Evolutionary conservation across 1,140 invertebrate genomes (phyloP), one percentile per base, ranked within the genome.

Genomic region (Zaprionus ornatus): DNA sequence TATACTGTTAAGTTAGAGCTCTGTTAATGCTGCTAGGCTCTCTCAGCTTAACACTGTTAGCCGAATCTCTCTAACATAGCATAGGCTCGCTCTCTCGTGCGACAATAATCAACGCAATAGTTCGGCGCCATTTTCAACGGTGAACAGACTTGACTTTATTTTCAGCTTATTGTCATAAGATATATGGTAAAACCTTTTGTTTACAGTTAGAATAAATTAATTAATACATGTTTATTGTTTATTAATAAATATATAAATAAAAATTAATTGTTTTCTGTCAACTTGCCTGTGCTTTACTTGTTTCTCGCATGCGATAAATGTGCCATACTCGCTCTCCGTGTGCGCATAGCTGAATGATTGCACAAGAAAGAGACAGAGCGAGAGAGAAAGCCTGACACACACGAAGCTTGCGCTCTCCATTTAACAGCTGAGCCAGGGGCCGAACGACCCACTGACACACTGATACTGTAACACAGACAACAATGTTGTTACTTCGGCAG

Each of bases 371-470:
- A 4, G 27, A 66, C 37, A 60, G 54, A 25, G 56, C 27, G 52
- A 29, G 54, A 59, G 45, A 42, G 67, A 25, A 50, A 50, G 52
- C 13, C 21, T 12, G 17, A 23, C 37, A 32, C 52, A 37, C 15
- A 69, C 67, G 59, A 75, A 64, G 73, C 25, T 50, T 13, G 21
- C 73, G 63, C 68, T 65, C 74, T 19, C 15, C 19, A 29, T 21
- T 65, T 72, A 76, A 76, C 66, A 80, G 65, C 56, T 59, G 56
- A 35, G 32, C 59, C 32, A 40, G 25, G 45, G 35, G 59, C 15
- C 66, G 74, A 68, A 17, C 87, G 83, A 87, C 84, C 83, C 85
- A 87, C 85, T 87, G 83, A 88, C 83, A 87, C 84, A 87, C 60
- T 87, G 83, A 87, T 82, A 87, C 67, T 76, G 66, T 64, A 23